Evolutionary conservation across 2,888 invertebrate genomes (phyloP), one percentile per base, ranked within the genome.

Genomic region (Sphaerophoria rueppellii): DNA sequence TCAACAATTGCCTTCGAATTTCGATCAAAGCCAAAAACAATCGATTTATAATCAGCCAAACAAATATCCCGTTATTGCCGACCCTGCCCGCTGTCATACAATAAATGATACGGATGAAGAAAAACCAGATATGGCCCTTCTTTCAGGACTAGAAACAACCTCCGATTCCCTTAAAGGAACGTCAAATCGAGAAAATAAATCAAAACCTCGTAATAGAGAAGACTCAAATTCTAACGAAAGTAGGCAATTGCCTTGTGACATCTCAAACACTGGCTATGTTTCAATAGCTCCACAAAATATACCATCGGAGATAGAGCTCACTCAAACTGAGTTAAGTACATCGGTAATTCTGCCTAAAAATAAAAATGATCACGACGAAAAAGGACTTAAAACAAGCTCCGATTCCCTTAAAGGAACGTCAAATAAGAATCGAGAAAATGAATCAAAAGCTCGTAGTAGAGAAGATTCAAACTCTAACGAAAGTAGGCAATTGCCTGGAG

Each of bases 1-100:
- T 0, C 83, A 83, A 65, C 60, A n/a, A 16, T 14, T 83, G 0
- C 37, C 75, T 0, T 80, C 83, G 14, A 48, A 75, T 69, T 50
- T 80, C 5, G 54, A 46, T 55, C 14, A 55, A 43, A 72, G 67
- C 9, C 78, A 65, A 58, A 65, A 52, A 9, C 73, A 57, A 24
- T 48, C 58, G 14, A 67, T 37, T 50, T 16, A 7, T 35, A 65
- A 37, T 16, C 65, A 65, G 0, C 12, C 35, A 11, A 16, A 5
- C 9, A 61, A 46, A 6, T 4, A n/a, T 4, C 16, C 14, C 9
- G 9, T 7, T 6, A n/a, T 9, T 63, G 6, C 34, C 7, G 4
- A 24, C 5, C 14, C 48, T 34, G 48, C 0, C 12, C 3, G 12
- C 43, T 9, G 9, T 43, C 43, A 43, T 43, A 4, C n/a, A 7